These are phyloP conservation scores for Drosophila saltans DNA, from an alignment of 1,140 invertebrate genomes.

Conservation along the genomic window DNA sequence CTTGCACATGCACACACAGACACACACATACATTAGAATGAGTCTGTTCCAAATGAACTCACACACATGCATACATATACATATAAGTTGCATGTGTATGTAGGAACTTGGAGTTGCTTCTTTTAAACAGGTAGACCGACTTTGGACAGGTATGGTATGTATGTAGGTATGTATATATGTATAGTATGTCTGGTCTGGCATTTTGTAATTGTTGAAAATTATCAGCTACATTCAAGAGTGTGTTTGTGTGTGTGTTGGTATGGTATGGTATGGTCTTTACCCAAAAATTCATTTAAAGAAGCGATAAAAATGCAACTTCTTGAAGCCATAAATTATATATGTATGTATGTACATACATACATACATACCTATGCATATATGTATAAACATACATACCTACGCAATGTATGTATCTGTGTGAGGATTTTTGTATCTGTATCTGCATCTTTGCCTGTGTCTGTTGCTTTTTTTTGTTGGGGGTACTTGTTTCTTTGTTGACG, in stretches of 20 bases:
- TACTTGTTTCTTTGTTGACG: slow-evolving; percentile 28
- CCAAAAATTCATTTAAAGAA: slow-evolving; percentile 66
- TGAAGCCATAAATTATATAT: slow-evolving; percentile 8
- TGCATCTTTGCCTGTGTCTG: neutral
- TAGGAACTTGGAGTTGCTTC: neutral
- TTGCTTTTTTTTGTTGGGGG: slow-evolving; percentile 11
- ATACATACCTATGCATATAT: no score
- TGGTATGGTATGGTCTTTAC: neutral
- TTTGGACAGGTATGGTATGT: slow-evolving; percentile 37
- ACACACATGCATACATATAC: neutral
- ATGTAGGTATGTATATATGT: slow-evolving; percentile 6
- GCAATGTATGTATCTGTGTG: slow-evolving; percentile 23
- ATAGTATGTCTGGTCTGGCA: slow-evolving; percentile 2
- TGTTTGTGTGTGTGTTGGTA: neutral
- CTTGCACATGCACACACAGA: slow-evolving; percentile 20
- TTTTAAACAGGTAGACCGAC: slow-evolving; percentile 12
- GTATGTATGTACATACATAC: no score
- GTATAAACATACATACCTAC: neutral
- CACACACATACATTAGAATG: slow-evolving; percentile 10
- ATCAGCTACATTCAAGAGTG: slow-evolving; percentile 17
- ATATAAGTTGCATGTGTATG: no score
- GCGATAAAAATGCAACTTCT: slow-evolving; percentile 32
- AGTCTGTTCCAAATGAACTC: neutral
- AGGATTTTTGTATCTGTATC: neutral
- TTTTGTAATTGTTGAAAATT: slow-evolving; percentile 50